A percentile compares a stretch with the other conserved stretches of the same genome.
These are phyloP conservation scores for Cepaea hortensis DNA, from an alignment of 2,888 invertebrate species.

Conservation along the genomic window DNA sequence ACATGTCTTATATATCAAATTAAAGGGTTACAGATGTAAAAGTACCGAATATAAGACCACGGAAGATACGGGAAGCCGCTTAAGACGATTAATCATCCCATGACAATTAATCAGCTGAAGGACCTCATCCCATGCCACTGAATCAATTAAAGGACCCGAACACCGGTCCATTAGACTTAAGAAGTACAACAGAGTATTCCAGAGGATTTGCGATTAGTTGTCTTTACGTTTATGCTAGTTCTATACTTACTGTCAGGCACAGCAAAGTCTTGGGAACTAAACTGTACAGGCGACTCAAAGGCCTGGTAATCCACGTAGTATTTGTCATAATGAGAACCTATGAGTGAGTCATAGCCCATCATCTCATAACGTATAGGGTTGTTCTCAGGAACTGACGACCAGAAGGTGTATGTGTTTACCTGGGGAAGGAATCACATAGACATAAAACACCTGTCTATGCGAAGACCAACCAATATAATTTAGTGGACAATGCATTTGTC, in stretches of 20 bases:
- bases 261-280: constrained; percentile 59
- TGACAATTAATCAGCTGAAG: no score
- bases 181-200: no score
- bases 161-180: no score
- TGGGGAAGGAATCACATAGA: background rate
- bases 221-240: background rate
- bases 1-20: no score
- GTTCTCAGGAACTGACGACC: constrained; percentile 70
- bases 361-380: constrained; percentile 89
- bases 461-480: background rate
- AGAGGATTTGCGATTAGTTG: no score
- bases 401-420: constrained; percentile 90
- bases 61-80: no score
- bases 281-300: constrained; percentile 53
- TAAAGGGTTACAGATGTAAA: no score
- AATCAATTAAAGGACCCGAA: no score
- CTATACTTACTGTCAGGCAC: constrained; percentile 58
- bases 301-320: constrained; percentile 91
- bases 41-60: no score
- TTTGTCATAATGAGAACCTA: constrained; percentile 97
- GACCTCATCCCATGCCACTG: no score
- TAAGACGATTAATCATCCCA: no score
- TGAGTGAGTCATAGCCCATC: constrained; percentile 91
- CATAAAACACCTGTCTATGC: background rate
- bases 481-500: no score